phyloP scores from a whole-genome alignment of 37 sponge, comb jelly and placozoan species.

The Trichoplax adhaerens region DNA sequence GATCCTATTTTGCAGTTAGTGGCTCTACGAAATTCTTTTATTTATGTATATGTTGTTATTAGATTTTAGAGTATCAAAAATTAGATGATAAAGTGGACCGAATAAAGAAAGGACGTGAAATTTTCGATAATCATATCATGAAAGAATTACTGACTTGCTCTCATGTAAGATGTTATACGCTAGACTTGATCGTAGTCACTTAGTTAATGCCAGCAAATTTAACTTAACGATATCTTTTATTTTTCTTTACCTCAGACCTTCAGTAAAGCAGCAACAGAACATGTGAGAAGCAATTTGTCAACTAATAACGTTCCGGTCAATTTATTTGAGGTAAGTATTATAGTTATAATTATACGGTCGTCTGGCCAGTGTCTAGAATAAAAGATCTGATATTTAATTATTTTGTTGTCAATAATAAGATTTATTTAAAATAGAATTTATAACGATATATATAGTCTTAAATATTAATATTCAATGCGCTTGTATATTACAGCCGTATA shows the following conservation, averaged over 20 bases:
- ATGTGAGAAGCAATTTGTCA: slow-evolving; percentile 8
- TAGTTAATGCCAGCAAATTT: neutral
- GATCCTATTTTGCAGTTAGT: too few relatives aligned
- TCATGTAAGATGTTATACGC: slow-evolving; percentile 15
- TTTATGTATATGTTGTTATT: neutral
- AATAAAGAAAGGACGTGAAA: slow-evolving; percentile 36
- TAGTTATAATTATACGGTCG: neutral
- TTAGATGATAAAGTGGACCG: slow-evolving; percentile 20
- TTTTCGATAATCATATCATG: slow-evolving; percentile 66
- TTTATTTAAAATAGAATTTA: too few relatives aligned
- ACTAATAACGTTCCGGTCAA: slow-evolving; percentile 3
- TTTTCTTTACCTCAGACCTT: slow-evolving; percentile 5
- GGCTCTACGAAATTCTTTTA: too few relatives aligned
- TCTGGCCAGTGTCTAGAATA: neutral
- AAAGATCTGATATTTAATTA: too few relatives aligned
- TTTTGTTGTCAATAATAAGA: too few relatives aligned
- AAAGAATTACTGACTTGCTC: slow-evolving; percentile 56
- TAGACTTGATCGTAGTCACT: neutral
- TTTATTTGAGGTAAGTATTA: slow-evolving; percentile 13
- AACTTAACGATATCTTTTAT: neutral
- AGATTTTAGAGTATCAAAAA: slow-evolving; percentile 47
- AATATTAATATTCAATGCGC: too few relatives aligned
- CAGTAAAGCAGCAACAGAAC: slow-evolving; percentile 9
- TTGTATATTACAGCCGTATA: too few relatives aligned
- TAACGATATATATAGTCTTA: too few relatives aligned